phyloP scores from a whole-genome alignment of 2,113 vertebrate genomes.

The Irena cyanogastra region DNA sequence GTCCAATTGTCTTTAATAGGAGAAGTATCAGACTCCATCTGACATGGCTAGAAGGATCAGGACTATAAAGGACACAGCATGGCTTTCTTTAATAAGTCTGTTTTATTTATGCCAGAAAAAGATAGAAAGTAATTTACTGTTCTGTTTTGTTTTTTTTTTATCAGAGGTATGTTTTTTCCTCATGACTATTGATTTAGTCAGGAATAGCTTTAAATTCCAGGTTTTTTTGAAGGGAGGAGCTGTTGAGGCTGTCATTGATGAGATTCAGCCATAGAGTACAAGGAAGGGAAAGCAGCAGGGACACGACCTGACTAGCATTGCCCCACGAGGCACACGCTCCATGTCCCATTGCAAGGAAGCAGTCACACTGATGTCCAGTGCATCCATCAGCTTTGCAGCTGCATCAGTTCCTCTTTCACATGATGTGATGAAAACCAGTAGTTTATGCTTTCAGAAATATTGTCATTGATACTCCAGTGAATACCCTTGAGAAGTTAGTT shows the following conservation, averaged over 20 bases:
- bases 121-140: not conserved
- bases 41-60: not conserved
- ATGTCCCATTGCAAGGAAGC: not conserved
- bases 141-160: not conserved
- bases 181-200: not conserved
- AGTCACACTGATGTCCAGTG: not conserved
- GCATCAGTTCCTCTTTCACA: not conserved
- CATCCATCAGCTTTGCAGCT: not conserved
- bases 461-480: not conserved
- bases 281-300: not conserved
- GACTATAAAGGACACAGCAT: not conserved
- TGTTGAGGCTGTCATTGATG: not conserved
- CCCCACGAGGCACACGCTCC: not conserved
- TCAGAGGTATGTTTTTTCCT: not conserved
- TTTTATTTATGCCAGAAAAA: not conserved
- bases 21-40: not conserved
- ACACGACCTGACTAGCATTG: not conserved
- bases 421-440: not conserved
- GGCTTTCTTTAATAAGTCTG: not conserved
- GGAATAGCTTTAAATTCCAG: not conserved
- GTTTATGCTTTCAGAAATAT: not conserved
- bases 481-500: not conserved
- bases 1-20: constrained; percentile 22
- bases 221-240: not conserved
- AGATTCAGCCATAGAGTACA: not conserved